A percentile compares a stretch with the other conserved stretches of the same genome.
Evolutionary conservation across 2,113 vertebrate species (phyloP).

Genomic region (Carassius auratus): DNA sequence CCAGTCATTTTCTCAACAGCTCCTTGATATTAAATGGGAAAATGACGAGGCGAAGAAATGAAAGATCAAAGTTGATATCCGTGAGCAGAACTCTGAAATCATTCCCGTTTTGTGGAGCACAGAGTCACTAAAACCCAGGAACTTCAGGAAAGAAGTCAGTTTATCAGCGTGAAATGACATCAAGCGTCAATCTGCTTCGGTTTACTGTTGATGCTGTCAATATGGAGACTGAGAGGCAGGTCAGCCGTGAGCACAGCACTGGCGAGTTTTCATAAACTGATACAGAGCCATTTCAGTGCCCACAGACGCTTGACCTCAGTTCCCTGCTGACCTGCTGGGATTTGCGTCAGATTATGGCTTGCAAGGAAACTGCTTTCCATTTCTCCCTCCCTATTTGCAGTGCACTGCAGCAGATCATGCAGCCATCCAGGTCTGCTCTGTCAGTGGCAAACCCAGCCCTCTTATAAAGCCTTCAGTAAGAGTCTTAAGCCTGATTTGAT

Average conservation of each 20-base stretch:
- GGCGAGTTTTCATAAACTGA: slow-evolving; percentile 32
- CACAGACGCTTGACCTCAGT: slow-evolving; percentile 28
- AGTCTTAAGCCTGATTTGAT: slow-evolving; percentile 57
- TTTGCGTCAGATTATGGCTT: slow-evolving; percentile 34
- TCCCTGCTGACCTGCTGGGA: slow-evolving; percentile 7
- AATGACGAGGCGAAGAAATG: slow-evolving; percentile 24
- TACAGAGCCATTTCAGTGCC: slow-evolving; percentile 22
- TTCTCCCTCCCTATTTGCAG: slow-evolving; percentile 13
- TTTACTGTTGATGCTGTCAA: slow-evolving; percentile 30
- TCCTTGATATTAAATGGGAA: slow-evolving; percentile 30
- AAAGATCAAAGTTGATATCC: slow-evolving; percentile 34
- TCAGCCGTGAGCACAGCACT: not conserved
- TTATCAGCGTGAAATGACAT: not conserved
- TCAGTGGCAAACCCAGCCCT: slow-evolving; percentile 17
- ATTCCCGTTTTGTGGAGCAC: not conserved
- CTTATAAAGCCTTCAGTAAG: slow-evolving; percentile 43
- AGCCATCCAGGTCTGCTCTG: slow-evolving; percentile 29
- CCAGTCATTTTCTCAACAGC: slow-evolving; percentile 24
- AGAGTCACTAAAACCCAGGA: not conserved
- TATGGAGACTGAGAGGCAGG: slow-evolving; percentile 39
- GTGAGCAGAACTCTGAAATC: slow-evolving; percentile 1
- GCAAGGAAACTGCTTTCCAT: slow-evolving; percentile 3
- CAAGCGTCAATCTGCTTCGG: not conserved
- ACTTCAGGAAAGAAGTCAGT: not conserved
- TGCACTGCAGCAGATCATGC: slow-evolving; percentile 12